These are phyloP conservation scores for Nomada hirtipes DNA, from an alignment of 2,888 invertebrate species.

Conservation along the genomic window DNA sequence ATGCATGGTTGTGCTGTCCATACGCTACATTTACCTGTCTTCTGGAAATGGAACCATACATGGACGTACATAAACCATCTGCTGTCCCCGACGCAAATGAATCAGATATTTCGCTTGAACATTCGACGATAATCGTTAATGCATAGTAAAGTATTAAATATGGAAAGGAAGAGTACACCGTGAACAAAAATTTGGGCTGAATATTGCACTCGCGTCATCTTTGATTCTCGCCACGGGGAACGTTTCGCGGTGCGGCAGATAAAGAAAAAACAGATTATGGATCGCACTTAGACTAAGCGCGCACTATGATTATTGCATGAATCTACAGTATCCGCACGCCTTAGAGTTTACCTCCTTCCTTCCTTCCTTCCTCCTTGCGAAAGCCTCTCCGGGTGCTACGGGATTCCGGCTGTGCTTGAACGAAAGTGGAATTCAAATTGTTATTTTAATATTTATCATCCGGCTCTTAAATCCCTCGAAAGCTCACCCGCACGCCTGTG, in stretches of 20 bases:
- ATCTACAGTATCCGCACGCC: conserved; percentile 59
- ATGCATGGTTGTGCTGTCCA: conserved; percentile 28
- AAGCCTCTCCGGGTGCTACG: conserved; percentile 35
- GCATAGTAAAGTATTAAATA: no score
- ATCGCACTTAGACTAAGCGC: conserved; percentile 66
- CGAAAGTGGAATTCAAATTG: conserved; percentile 79
- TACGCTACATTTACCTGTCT: not conserved
- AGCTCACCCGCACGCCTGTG: conserved; percentile 39
- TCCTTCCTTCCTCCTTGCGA: conserved; percentile 23
- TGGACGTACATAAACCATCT: not conserved
- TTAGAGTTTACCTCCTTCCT: conserved; percentile 30
- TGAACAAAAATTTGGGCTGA: no score
- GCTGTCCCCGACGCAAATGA: not conserved
- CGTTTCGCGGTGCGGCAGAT: not conserved
- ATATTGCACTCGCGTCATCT: not conserved
- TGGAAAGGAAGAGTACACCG: no score
- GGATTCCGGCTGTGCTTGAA: conserved; percentile 62
- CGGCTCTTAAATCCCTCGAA: conserved; percentile 68
- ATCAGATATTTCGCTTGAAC: not conserved
- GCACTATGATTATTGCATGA: conserved; percentile 74
- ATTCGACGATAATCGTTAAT: not conserved
- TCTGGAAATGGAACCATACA: no score
- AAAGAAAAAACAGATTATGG: conserved; percentile 9
- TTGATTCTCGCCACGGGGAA: not conserved
- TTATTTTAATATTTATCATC: conserved; percentile 80